Conservation (phyloP, 2,797 vertebrate genomes). For the Apodemus agrarius region DNA sequence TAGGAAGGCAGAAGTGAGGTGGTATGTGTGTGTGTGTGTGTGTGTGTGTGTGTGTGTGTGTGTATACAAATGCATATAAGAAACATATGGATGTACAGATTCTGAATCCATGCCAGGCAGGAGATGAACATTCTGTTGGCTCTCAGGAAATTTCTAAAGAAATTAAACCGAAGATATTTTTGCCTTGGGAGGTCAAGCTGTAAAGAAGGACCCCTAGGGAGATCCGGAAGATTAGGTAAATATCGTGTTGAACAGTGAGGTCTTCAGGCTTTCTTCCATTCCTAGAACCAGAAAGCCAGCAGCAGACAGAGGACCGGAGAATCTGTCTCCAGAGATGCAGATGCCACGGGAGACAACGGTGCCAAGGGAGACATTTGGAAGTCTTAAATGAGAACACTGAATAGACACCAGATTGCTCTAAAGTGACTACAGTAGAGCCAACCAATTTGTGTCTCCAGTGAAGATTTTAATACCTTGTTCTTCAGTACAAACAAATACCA, state of each 20-base stretch:
- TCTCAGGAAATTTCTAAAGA: slow-evolving; percentile 20
- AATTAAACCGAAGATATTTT: not conserved
- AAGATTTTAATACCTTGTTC: not conserved
- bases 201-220: not conserved
- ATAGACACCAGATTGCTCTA: not conserved
- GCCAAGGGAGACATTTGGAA: not conserved
- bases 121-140: not conserved
- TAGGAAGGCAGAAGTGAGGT: not conserved
- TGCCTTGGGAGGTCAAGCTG: not conserved
- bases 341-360: not conserved
- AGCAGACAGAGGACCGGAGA: not conserved
- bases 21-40: no score
- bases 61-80: not conserved
- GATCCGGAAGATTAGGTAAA: not conserved
- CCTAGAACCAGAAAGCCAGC: not conserved
- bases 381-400: not conserved
- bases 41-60: not conserved
- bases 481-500: slow-evolving; percentile 8
- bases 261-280: not conserved
- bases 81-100: not conserved
- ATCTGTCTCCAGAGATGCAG: not conserved
- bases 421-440: not conserved
- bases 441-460: not conserved
- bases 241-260: not conserved
- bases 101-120: not conserved